These are phyloP conservation scores for Galerucella nymphaeae DNA, from an alignment of 2,888 invertebrate genomes.

Conservation along the genomic window DNA sequence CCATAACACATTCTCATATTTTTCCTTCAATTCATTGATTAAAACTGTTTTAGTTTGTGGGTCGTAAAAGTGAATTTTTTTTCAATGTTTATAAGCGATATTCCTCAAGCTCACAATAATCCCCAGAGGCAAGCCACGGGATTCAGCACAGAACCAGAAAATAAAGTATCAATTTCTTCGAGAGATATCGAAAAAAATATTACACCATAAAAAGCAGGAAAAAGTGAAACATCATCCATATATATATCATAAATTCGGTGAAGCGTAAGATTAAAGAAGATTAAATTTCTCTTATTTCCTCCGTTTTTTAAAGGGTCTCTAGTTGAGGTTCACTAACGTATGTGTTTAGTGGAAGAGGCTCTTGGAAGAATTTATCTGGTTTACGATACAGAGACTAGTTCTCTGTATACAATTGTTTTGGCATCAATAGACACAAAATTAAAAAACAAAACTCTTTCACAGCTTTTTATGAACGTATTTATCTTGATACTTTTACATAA, in stretches of 20 bases:
- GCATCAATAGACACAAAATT: background rate
- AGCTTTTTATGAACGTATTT: no score
- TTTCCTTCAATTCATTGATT: no score
- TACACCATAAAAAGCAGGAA: slow-evolving; percentile 35
- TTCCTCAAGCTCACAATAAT: background rate
- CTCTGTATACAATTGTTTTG: no score
- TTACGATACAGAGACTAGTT: background rate
- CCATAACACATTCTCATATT: no score
- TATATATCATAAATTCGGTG: slow-evolving; percentile 45
- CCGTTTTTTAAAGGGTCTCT: slow-evolving; percentile 30
- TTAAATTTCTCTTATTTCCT: slow-evolving; percentile 47
- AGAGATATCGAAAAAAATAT: slow-evolving; percentile 40
- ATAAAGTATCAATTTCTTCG: slow-evolving; percentile 33
- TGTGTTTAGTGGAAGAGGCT: slow-evolving; percentile 35
- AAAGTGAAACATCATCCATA: slow-evolving; percentile 41
- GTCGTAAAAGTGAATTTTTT: no score
- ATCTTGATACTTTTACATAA: no score
- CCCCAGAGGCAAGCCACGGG: background rate
- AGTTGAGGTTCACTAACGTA: slow-evolving; percentile 46
- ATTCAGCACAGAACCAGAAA: slow-evolving; percentile 21
- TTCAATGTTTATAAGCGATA: no score
- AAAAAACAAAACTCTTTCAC: no score
- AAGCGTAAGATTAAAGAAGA: slow-evolving; percentile 51
- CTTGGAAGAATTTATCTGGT: background rate
- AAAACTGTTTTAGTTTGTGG: no score